These are phyloP conservation scores for Entelurus aequoreus DNA, from an alignment of 2,113 vertebrate genomes.

Conservation along the genomic window DNA sequence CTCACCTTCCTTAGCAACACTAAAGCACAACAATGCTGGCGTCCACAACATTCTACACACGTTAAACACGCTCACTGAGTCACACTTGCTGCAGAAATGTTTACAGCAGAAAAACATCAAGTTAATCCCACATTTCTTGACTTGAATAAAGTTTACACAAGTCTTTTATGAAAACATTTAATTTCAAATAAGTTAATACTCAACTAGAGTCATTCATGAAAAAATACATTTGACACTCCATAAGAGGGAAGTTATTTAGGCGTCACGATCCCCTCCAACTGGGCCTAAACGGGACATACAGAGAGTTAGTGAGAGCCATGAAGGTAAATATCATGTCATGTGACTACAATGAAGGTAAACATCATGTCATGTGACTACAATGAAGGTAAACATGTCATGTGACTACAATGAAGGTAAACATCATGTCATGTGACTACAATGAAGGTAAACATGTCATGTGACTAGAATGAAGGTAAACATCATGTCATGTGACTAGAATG, in stretches of 20 bases:
- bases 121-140: too few species aligned
- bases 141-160: too few species aligned
- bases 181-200: not conserved
- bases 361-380: not conserved
- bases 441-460: too few species aligned
- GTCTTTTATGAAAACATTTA: constrained; percentile 4
- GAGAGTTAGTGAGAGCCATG: not conserved
- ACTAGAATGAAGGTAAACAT: too few species aligned
- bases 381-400: not conserved
- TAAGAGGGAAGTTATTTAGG: constrained; percentile 64
- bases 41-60: too few species aligned
- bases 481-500: too few species aligned
- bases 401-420: too few species aligned
- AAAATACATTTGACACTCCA: constrained; percentile 1
- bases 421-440: not conserved
- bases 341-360: not conserved
- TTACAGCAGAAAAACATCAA: too few species aligned
- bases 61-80: too few species aligned
- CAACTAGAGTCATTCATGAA: not conserved
- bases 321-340: not conserved
- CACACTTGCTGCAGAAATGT: too few species aligned
- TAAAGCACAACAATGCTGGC: too few species aligned
- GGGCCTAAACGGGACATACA: constrained; percentile 71
- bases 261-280: constrained; percentile 82
- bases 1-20: too few species aligned